phyloP scores from a whole-genome alignment of 2,888 invertebrate species.

The Melinaea marsaeus region DNA sequence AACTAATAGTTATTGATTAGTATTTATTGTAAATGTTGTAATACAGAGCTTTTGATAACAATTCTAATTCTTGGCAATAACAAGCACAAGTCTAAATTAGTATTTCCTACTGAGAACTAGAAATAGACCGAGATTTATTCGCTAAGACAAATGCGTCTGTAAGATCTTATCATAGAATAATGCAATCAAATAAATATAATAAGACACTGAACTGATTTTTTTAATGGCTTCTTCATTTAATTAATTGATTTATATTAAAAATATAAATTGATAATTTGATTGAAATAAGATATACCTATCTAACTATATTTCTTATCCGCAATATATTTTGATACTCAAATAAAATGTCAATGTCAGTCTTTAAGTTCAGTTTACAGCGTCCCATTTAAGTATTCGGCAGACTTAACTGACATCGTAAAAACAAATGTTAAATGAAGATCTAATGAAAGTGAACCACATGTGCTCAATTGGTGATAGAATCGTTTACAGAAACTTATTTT shows the following conservation, averaged over 20 bases:
- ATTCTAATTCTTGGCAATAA: conserved; percentile 7
- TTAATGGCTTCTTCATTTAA: no score
- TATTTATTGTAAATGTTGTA: neutral
- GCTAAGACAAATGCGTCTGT: conserved; percentile 7
- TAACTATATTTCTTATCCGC: neutral
- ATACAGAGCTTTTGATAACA: conserved; percentile 5
- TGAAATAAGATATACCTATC: no score
- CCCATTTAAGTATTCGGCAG: conserved; percentile 23
- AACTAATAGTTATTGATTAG: no score
- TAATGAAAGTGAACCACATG: conserved; percentile 23
- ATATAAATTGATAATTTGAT: no score
- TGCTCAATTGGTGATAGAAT: neutral
- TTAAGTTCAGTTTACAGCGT: conserved; percentile 14
- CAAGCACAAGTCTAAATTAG: conserved; percentile 7
- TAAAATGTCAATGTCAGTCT: neutral
- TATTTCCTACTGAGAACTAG: conserved; percentile 6
- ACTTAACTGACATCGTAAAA: conserved; percentile 33
- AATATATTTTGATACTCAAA: neutral
- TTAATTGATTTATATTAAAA: no score
- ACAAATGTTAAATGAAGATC: conserved; percentile 31
- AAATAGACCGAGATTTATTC: conserved; percentile 3
- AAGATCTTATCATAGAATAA: conserved; percentile 2
- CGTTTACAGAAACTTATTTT: neutral
- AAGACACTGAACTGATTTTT: no score
- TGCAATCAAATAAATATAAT: neutral